A percentile compares a stretch with the other conserved stretches of the same genome.
These are phyloP conservation scores for Hoplodrina blanda DNA, from an alignment of 2,888 invertebrate genomes.

Conservation along the genomic window DNA sequence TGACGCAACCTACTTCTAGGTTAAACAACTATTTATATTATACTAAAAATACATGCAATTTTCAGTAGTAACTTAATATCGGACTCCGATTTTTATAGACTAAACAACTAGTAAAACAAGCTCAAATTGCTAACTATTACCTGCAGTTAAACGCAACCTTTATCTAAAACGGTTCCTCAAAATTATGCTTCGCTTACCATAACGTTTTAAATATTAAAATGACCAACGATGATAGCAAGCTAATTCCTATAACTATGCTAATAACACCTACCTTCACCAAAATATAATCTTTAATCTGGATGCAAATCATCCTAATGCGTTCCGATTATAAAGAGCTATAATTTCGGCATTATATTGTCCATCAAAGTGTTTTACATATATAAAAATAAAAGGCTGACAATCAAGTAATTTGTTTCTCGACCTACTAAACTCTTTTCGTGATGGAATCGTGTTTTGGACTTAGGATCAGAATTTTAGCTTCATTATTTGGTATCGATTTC, in stretches of 20 bases:
- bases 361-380: conserved; percentile 90
- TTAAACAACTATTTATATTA: not conserved
- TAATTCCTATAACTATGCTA: conserved; percentile 90
- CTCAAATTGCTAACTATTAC: conserved; percentile 72
- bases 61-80: conserved; percentile 39
- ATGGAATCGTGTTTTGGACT: conserved; percentile 81
- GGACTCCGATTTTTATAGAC: conserved; percentile 57
- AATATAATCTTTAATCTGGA: conserved; percentile 90
- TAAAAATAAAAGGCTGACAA: conserved; percentile 88
- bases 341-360: conserved; percentile 90
- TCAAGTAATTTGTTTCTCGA: conserved; percentile 89
- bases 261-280: conserved; percentile 88
- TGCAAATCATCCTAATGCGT: conserved; percentile 90
- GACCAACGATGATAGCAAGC: conserved; percentile 84
- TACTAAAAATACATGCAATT: conserved; percentile 6
- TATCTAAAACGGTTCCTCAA: conserved; percentile 78
- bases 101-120: conserved; percentile 70
- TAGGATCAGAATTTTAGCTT: conserved; percentile 77
- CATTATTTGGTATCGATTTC: conserved; percentile 76
- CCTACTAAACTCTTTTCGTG: conserved; percentile 87
- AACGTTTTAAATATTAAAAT: conserved; percentile 87
- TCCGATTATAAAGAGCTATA: conserved; percentile 89
- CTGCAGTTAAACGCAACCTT: conserved; percentile 73
- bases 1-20: not conserved
- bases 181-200: conserved; percentile 82